Base-by-base conservation (phyloP, 2,113 vertebrate species). In the Hippopotamus amphibius region DNA sequence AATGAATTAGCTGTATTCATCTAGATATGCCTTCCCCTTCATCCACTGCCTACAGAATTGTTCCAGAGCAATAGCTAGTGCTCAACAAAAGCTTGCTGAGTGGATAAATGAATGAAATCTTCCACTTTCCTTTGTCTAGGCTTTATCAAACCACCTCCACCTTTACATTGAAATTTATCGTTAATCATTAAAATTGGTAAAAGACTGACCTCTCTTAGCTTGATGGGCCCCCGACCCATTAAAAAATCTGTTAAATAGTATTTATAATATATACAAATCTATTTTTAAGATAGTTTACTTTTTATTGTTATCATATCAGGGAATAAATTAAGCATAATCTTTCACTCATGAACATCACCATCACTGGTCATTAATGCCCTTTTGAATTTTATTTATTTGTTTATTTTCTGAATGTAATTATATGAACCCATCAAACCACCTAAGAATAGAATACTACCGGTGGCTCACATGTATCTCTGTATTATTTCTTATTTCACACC, bases 241-340 rank as follows among this genome's bases (percentile, higher is more conserved):
- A 0, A 46, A 65, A 93, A 66, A 71, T 48, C 13, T 50, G 2
- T 82, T 57, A 68, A 74, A 55, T 80, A 66, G 72, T 5, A 81
- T 55, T 79, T 90, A 83, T 91, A 72, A 88, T 92, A 80, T 76
- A 48, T 71, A 66, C 43, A 92, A 88, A 65, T 84, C 24, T 84
- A 59, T 37, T 95, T 53, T 89, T 50, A 30, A 28, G 17, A 22
- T 7, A 11, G 13, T 80, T 82, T 84, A 30, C 19, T 77, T 88
- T 76, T 79, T 72, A 88, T 72, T 77, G 19, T 69, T 63, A 91
- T 79, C 79, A 43, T 81, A 69, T 81, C 24, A 26, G 19, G 59
- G 13, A 88, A 57, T 53, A 1, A 5, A 59, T 66, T 90, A 37
- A 85, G 90, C 33, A 50, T 46, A 93, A 57, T 66, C 12, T 17